Conservation (phyloP, 2,888 invertebrate genomes). For the Leptura quadrifasciata region DNA sequence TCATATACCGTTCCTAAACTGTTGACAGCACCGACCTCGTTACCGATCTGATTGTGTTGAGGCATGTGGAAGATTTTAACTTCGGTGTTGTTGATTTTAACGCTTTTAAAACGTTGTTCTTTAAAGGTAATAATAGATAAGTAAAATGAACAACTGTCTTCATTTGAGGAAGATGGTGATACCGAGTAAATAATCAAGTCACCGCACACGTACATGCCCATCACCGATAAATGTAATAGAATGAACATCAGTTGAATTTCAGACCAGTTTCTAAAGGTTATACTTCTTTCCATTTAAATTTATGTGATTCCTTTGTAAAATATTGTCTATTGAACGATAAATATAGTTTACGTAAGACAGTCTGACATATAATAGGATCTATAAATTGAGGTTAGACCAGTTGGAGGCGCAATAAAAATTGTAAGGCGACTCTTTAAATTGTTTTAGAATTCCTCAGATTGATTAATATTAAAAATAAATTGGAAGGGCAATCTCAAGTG, state of each 20-base stretch:
- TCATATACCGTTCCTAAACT: background rate
- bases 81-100: background rate
- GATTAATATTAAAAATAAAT: background rate
- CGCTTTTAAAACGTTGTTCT: background rate
- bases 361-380: background rate
- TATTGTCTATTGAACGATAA: background rate
- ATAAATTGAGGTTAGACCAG: background rate
- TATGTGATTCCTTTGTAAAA: background rate
- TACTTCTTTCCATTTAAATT: background rate
- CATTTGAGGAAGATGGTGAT: background rate
- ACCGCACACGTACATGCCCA: too few species aligned
- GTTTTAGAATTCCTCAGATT: background rate
- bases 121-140: background rate
- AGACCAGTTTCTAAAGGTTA: conserved; percentile 2
- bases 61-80: background rate
- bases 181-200: too few species aligned
- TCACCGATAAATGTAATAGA: too few species aligned
- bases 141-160: background rate
- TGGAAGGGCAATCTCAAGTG: too few species aligned
- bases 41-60: background rate
- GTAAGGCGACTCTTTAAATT: background rate
- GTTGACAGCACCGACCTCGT: background rate
- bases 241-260: background rate
- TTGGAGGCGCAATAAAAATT: background rate
- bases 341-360: background rate